A percentile compares a stretch with the other conserved stretches of the same genome.
Evolutionary conservation across 2,888 invertebrate genomes (phyloP).

Genomic region (Zele albiditarsus): DNA sequence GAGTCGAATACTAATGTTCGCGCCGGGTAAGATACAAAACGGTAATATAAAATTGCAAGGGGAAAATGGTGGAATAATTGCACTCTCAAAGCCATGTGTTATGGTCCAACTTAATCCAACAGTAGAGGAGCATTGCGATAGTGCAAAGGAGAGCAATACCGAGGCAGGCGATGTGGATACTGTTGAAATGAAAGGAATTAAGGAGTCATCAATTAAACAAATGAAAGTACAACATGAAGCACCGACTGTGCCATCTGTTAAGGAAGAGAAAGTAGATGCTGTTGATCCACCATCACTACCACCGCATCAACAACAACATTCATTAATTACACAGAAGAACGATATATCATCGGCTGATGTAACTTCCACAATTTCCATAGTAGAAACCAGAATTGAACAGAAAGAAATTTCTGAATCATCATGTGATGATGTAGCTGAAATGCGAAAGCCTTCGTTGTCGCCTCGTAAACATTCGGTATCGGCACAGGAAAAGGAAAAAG

Average conservation of each 20-base stretch:
- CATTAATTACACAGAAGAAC: background rate
- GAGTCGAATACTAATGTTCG: background rate
- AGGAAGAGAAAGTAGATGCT: background rate
- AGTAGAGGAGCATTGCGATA: background rate
- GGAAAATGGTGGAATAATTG: background rate
- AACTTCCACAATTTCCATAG: background rate
- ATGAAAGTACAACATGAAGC: background rate
- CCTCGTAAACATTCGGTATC: background rate
- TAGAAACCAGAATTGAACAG: background rate
- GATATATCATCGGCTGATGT: background rate
- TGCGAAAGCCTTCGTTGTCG: too few relatives aligned
- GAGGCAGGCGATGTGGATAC: background rate
- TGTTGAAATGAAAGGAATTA: background rate
- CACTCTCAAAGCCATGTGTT: background rate
- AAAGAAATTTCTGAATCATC: background rate
- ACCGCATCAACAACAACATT: background rate
- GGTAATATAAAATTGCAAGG: background rate
- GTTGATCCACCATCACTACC: background rate
- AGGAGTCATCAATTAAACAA: background rate
- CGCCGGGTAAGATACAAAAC: background rate
- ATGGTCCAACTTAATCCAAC: too few relatives aligned
- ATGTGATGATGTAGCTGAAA: background rate
- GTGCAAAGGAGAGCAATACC: background rate
- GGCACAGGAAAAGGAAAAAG: background rate
- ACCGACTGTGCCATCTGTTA: background rate